phyloP scores from a whole-genome alignment of 2,797 vertebrate species.

The Alfaro cultratus region DNA sequence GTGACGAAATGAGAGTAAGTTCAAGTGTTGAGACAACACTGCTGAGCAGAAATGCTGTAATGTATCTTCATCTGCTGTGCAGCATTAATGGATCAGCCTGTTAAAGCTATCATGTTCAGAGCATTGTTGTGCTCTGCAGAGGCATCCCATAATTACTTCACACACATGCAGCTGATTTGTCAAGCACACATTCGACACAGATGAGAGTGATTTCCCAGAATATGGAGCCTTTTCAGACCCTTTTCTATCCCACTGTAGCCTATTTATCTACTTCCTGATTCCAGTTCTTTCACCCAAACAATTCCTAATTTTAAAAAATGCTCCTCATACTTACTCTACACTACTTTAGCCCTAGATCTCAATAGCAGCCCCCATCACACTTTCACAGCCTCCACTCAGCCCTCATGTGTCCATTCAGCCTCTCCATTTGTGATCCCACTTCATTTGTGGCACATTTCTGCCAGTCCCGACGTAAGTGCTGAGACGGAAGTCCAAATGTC shows the following conservation, averaged over 20 bases:
- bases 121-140: constrained; percentile 48
- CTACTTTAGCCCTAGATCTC: constrained; percentile 61
- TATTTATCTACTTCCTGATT: constrained; percentile 64
- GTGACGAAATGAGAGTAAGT: not conserved
- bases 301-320: constrained; percentile 68
- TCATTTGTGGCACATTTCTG: constrained; percentile 72
- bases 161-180: constrained; percentile 21
- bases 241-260: constrained; percentile 35
- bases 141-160: constrained; percentile 50
- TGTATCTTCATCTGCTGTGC: constrained; percentile 39
- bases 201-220: constrained; percentile 52
- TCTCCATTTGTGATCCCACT: constrained; percentile 59
- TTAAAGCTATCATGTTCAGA: constrained; percentile 58
- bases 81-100: constrained; percentile 58
- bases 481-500: constrained; percentile 78
- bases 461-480: constrained; percentile 64
- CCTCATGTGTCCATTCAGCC: constrained; percentile 65
- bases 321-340: constrained; percentile 60
- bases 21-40: not conserved
- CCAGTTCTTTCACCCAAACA: constrained; percentile 65
- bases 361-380: constrained; percentile 65
- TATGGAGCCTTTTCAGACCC: constrained; percentile 48
- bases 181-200: constrained; percentile 30
- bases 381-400: constrained; percentile 62
- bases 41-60: constrained; percentile 37